Base-by-base conservation (phyloP, 2,113 vertebrate species). In the Brachypteracias leptosomus region DNA sequence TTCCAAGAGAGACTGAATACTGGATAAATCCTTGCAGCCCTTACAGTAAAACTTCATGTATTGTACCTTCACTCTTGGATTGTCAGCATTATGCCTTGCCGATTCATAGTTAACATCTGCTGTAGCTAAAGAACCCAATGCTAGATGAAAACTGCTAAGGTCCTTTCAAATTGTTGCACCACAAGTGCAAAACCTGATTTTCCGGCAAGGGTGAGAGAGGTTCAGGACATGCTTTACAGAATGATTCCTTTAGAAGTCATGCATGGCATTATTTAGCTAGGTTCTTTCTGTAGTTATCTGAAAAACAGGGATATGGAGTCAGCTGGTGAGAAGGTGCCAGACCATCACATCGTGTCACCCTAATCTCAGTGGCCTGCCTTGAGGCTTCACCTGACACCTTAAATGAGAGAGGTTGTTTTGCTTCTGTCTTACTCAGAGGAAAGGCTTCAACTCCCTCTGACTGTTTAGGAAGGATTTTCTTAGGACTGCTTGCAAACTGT, bases 31-130 rank as follows among this genome's bases (percentile, higher is more conserved):
- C 59, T 90, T 59, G 59, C 72, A 80, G 42, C 51, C 44, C 29
- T 88, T n/a, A 15, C 38, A 77, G 82, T 44, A 93, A 96, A 90
- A 25, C 42, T 89, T 62, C 24, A 20, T 54, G 40, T 58, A 90
- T 90, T 92, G 47, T 78, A 85, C 84, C 79, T 72, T 92, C 52
- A 38, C 67, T 94, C 63, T 84, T 83, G 73, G 71, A 62, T 12
- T 94, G 72, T 93, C 78, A 85, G 66, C 67, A 40, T 94, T 90
- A 51, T 26, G 76, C 70, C 63, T 70, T 92, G 73, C 89, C 89
- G 89, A 86, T 91, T 96, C 67, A 90, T 79, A 94, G 96, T 94
- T 89, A 96, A 95, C 66, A 96, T 78, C 77, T 95, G 63, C 73
- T 94, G 18, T 52, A 79, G 58, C 72, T 82, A 47, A 94, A 89